Base-by-base conservation (phyloP, 2,113 vertebrate genomes). In the Leptosomus discolor region DNA sequence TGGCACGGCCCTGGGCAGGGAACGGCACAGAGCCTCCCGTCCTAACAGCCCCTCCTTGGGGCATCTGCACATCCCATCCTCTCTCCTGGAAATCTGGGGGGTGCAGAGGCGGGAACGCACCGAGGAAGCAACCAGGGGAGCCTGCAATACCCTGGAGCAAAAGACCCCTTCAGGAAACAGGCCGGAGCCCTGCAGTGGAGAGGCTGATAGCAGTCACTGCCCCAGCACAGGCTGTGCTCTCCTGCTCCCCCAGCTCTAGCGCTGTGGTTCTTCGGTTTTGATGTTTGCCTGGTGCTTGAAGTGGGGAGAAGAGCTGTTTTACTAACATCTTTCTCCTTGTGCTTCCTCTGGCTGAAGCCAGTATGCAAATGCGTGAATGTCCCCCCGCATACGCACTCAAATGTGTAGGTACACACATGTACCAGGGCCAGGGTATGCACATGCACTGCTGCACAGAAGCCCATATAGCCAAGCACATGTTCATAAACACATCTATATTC, bases 371-470 rank as follows among this genome's bases (percentile, higher is more conserved):
- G 19, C 73, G 1, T 15, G 18, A 32, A 68, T 10, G 29, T 16
- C 27, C 6, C 39, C 24, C 39, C 2, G 4, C 15, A n/a, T 26
- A n/a, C 24, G n/a, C 30, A 11, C 53, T 39, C 60, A 21, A 8
- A 43, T 37, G 19, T 12, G 0, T 6, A 37, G 15, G 58, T 3
- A 24, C 56, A 36, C 30, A 29, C 21, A 12, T 1, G 29, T 16
- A 32, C 37, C 29, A 34, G 45, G 37, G 29, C 9, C 71, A 57
- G 74, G 37, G 43, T 6, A 19, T 1, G 5, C 4, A 22, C 11
- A 2, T 2, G 58, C 61, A 24, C 39, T 36, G 76, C 79, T 74
- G 73, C 75, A 32, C 39, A 5, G 36, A n/a, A 26, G 56, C 80
- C 39, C 58, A 17, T 4, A 10, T 19, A n/a, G 39, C 14, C 41